These are phyloP conservation scores for Heliconius hortense DNA, from an alignment of 2,888 invertebrate genomes.

Conservation along the genomic window DNA sequence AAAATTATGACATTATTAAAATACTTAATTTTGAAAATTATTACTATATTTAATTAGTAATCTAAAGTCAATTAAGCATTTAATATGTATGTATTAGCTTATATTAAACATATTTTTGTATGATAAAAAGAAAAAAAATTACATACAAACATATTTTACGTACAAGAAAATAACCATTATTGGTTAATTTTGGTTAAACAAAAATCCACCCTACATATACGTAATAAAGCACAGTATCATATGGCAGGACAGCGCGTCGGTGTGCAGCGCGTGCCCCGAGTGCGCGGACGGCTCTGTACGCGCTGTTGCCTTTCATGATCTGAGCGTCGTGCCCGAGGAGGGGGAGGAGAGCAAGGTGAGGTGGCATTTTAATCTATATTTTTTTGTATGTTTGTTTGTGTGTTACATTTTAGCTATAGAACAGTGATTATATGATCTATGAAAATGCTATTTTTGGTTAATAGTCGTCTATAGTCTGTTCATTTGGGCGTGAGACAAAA, in stretches of 20 bases:
- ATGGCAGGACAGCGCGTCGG: slow-evolving; percentile 81
- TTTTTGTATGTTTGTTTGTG: neutral
- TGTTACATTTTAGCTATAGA: neutral
- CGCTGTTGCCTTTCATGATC: slow-evolving; percentile 85
- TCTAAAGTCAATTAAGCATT: neutral
- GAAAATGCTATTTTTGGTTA: too few relatives aligned
- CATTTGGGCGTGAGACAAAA: too few relatives aligned
- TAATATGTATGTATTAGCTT: too few relatives aligned
- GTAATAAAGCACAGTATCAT: slow-evolving; percentile 64
- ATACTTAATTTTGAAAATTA: too few relatives aligned
- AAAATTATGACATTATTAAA: too few relatives aligned
- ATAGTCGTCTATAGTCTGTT: too few relatives aligned
- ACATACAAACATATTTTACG: too few relatives aligned
- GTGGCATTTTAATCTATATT: neutral
- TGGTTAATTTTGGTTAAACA: neutral
- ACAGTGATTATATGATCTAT: too few relatives aligned
- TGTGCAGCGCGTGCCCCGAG: slow-evolving; percentile 81
- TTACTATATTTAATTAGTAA: too few relatives aligned
- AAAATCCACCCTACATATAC: neutral
- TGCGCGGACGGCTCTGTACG: slow-evolving; percentile 66
- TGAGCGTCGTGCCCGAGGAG: slow-evolving; percentile 90
- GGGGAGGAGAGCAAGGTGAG: slow-evolving; percentile 62
- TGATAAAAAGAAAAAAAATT: neutral
- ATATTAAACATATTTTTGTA: neutral
- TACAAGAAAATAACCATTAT: too few relatives aligned